phyloP scores from a whole-genome alignment of 2,113 vertebrate species.

The Typhlomys cinereus region DNA sequence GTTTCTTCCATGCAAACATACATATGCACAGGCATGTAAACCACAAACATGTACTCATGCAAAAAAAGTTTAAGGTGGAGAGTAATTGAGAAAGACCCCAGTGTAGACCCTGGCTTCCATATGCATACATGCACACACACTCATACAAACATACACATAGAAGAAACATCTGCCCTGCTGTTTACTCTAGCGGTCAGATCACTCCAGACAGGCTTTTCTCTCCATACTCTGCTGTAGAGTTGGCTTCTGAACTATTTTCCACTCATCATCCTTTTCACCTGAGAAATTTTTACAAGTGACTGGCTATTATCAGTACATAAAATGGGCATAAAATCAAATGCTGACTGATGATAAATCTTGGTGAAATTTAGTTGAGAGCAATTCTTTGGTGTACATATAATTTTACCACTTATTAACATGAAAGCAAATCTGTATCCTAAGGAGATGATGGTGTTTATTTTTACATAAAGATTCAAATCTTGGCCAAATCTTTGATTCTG shows the following conservation, averaged over 20 bases:
- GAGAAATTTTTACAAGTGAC: not conserved
- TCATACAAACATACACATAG: not conserved
- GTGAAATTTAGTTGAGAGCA: not conserved
- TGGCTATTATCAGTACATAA: not conserved
- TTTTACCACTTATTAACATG: not conserved
- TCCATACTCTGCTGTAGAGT: not conserved
- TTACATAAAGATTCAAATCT: not conserved
- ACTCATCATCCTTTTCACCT: not conserved
- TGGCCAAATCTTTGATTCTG: not conserved
- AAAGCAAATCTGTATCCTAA: not conserved
- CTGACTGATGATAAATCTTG: not conserved
- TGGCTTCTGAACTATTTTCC: not conserved
- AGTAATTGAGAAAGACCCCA: not conserved
- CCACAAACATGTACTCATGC: too few relatives aligned
- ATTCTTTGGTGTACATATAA: not conserved
- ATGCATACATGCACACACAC: not conserved
- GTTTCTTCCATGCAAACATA: too few relatives aligned
- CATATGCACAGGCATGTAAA: too few relatives aligned
- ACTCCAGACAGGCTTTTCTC: not conserved
- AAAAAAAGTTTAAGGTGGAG: too few relatives aligned
- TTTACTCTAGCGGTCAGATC: not conserved
- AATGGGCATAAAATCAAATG: not conserved
- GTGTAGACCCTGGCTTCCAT: not conserved
- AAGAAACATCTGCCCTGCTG: not conserved
- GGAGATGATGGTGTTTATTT: not conserved